phyloP scores from a whole-genome alignment of 2,113 vertebrate species.

The Dasyornis broadbenti region DNA sequence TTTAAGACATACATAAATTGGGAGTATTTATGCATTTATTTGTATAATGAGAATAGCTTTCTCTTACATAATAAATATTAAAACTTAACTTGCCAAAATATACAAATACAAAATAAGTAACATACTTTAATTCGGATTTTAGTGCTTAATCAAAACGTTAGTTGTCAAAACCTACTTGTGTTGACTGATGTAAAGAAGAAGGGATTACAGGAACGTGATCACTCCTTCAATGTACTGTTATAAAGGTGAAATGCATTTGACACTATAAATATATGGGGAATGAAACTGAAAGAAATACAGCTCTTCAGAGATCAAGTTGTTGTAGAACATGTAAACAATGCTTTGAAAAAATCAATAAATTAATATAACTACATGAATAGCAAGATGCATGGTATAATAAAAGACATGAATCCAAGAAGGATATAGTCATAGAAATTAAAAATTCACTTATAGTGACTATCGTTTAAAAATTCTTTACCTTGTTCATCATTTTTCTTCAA shows the following conservation, averaged over 20 bases:
- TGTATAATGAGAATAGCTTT: neutral
- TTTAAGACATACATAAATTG: neutral
- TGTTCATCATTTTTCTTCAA: neutral
- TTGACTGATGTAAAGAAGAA: neutral
- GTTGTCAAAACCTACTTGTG: neutral
- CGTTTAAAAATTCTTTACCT: neutral
- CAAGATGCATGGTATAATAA: neutral
- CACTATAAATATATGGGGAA: neutral
- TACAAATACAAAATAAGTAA: neutral
- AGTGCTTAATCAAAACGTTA: neutral
- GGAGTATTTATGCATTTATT: neutral
- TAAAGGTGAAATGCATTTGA: neutral
- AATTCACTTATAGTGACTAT: neutral
- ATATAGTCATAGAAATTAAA: neutral
- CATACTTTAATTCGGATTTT: neutral
- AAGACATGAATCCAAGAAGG: neutral
- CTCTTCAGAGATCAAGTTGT: neutral
- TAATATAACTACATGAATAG: neutral
- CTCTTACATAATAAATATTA: neutral
- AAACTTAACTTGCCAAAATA: neutral
- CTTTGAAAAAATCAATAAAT: neutral
- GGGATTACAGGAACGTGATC: rapidly evolving
- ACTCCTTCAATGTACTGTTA: neutral
- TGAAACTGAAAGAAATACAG: neutral
- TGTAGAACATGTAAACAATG: neutral